Base-by-base conservation (phyloP, 2,888 invertebrate genomes). In the Lingula anatina region DNA sequence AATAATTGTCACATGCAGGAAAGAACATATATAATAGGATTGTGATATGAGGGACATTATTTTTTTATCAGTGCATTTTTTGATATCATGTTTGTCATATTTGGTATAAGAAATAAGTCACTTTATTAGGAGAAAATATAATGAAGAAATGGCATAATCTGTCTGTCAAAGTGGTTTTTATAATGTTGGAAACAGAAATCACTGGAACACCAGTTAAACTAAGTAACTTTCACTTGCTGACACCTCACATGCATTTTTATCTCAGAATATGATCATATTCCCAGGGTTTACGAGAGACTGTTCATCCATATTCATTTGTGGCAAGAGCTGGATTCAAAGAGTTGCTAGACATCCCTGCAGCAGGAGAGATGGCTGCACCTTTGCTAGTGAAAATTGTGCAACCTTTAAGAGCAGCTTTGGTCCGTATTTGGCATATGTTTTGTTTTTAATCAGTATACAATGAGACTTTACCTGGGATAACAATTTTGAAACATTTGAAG, bases 281-380 rank as follows among this genome's bases (percentile, higher is more conserved):
- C n/a, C 56, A 73, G 72, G 75, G 75, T 36, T 51, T 75, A 36
- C 57, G 65, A 44, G 75, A 75, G 51, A 73, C 67, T 15, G 68
- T 70, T 3, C 73, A 73, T 57, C 75, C 75, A 5, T 73, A 75
- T 56, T 63, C 66, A 20, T 74, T 74, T 64, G 71, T 75, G 3
- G 68, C 74, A 4, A 56, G 66, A 49, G 61, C 59, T 36, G 75
- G 75, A 7, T 75, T 75, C 54, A 68, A 68, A 50, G 74, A 74
- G 46, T 50, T 75, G 41, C 55, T 75, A 18, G 65, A 65, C 26
- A 60, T 64, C 7, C 56, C 59, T 15, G 61, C 62, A 46, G 64
- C 72, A 28, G 56, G 51, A 9, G 56, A 61, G 21, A 70, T 66
- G 51, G 63, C 65, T 3, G 26, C 63, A 23, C 71, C 73, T 26